Base-by-base conservation (phyloP, 2,888 invertebrate genomes). In the Gymnosoma rotundatum region DNA sequence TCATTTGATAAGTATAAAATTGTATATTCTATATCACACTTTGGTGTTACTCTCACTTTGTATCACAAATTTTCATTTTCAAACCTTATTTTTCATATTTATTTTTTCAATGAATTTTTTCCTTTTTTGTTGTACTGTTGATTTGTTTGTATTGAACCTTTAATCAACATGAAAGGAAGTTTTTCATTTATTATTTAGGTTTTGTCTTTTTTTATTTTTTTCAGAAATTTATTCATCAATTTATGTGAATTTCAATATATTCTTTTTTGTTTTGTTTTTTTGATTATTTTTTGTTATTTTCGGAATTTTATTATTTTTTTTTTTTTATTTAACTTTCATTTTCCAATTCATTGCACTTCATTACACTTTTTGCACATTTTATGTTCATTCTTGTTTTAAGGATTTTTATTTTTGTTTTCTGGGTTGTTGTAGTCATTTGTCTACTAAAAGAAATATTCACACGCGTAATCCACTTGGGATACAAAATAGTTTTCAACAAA, bases 331-430 rank as follows among this genome's bases (percentile, higher is more conserved):
- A 25, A 73, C 32, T 80, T 79, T 74, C 48, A 60, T 85, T 83
- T 80, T 76, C 58, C 76, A 80, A 64, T 76, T 85, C 69, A 83
- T 58, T 85, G 76, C 82, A 83, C 79, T 76, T 83, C 69, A 79
- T 82, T 82, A 63, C 56, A 25, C 38, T 50, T 82, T 72, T 69
- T 64, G 61, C 73, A 74, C 69, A 74, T 64, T 81, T 74, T 48
- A 52, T 61, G 61, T 82, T 67, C 25, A 70, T 48, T 63, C 32
- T 18, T 78, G 45, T 63, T 78, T 45, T 67, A 20, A 52, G 50
- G 42, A 52, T 69, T 5, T 32, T 73, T 61, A 45, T 63, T 36
- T 64, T 72, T 54, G 67, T n/a, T 32, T 50, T 52, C 32, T 48
- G 36, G 50, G 60, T 45, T 45, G 10, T 75, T 52, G n/a, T 12